Evolutionary conservation across 2,113 vertebrate species (phyloP).

Genomic region (Anhinga rufa): DNA sequence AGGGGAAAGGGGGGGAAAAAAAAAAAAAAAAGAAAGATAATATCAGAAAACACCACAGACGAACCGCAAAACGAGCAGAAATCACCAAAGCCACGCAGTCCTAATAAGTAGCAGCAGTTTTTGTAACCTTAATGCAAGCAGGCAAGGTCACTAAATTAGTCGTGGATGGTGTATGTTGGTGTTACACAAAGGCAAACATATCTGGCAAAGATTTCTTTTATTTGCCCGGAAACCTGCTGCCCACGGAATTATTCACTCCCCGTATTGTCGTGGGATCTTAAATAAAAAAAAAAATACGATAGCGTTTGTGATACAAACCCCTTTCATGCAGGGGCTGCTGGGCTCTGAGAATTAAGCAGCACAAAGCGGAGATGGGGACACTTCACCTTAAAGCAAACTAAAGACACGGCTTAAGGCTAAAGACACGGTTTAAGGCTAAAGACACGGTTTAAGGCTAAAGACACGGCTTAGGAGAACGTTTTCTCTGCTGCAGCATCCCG

Average conservation of each 20-base stretch:
- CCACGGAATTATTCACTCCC: not conserved
- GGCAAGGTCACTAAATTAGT: constrained; percentile 23
- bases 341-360: not conserved
- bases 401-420: not conserved
- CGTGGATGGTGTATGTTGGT: not conserved
- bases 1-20: not conserved
- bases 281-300: no score
- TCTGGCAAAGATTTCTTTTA: not conserved
- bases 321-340: not conserved
- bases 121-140: not conserved
- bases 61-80: not conserved
- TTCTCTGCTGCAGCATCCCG: not conserved
- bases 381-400: not conserved
- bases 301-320: not conserved
- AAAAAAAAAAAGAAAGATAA: not conserved
- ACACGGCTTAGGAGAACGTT: not conserved
- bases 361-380: not conserved
- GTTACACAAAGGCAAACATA: constrained; percentile 5
- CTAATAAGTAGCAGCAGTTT: not conserved
- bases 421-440: not conserved
- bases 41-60: not conserved
- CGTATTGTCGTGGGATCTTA: fast-evolving
- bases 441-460: not conserved
- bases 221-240: not conserved
- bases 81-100: not conserved